Base-by-base conservation (phyloP, 1,140 invertebrate genomes). In the Batillaria attramentaria region DNA sequence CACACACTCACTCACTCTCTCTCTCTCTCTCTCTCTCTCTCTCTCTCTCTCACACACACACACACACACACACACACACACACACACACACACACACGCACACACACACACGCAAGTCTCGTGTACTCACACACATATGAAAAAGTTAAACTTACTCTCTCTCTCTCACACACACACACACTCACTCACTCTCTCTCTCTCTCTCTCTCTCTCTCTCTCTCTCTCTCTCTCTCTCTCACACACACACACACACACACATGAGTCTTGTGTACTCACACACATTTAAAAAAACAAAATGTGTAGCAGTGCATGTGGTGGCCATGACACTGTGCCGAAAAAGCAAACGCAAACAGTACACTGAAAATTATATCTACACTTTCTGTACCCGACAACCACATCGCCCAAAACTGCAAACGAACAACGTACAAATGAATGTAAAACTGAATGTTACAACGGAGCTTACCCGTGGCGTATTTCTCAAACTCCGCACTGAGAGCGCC, bases 121-220 rank as follows among this genome's bases (percentile, higher is more conserved):
- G 24, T 60, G 13, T 31, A n/a, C 57, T n/a, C 57, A 8, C 24
- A 20, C 57, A 8, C 57, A 8, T 8, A 28, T 31, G n/a, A 10
- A 28, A 1, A 1, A 10, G n/a, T n/a, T 3, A 1, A 8, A 24
- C 2, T 31, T n/a, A 60, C 31, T 60, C 24, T 60, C 6, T 65
- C 62, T 65, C 62, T 65, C 62, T 33, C 62, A 8, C 31, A 28
- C 2, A 16, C 62, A 28, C 24, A 3, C 62, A 13, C 28, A 6
- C 31, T n/a, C 57, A 1, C 57, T 62, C 57, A 24, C 24, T 62
- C 57, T 10, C 24, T 62, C 24, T n/a, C 57, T 62, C 1, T 3
- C 57, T 18, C 1, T 62, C 57, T 62, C 57, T 60, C 24, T 60
- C 24, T 24, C 57, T 62, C 57, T 62, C 57, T 62, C 57, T 62